Evolutionary conservation across 30 jellyfish, hydroid and myxozoan species (phyloP).

Genomic region (Cassiopea andromeda): DNA sequence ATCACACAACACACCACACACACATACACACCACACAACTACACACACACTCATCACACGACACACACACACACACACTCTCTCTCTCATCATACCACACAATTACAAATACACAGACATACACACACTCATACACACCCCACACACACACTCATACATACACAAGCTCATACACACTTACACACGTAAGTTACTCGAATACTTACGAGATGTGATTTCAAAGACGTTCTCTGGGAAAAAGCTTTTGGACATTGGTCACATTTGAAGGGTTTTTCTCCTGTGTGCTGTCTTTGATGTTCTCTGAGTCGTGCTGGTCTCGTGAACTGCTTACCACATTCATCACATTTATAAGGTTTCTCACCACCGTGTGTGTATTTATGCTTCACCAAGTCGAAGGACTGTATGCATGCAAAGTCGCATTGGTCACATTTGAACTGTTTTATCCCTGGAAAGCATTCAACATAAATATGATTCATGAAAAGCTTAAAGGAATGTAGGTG

Average conservation of each 20-base stretch:
- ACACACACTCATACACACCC: too few species aligned
- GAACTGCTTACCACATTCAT: conserved; percentile 84
- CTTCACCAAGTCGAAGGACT: conserved; percentile 94
- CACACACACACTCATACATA: too few species aligned
- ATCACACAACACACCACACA: too few species aligned
- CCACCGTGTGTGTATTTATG: conserved; percentile 98
- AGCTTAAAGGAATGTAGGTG: too few species aligned
- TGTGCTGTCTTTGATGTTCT: conserved; percentile 91
- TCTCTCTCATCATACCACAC: too few species aligned
- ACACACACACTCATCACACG: too few species aligned
- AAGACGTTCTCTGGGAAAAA: conserved; percentile 80
- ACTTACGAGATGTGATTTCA: conserved; percentile 88
- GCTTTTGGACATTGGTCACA: conserved; percentile 94
- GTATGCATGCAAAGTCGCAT: conserved; percentile 96
- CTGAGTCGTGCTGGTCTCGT: conserved; percentile 96
- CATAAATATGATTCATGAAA: too few species aligned
- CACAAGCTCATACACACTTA: too few species aligned
- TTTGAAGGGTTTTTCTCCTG: conserved; percentile 93
- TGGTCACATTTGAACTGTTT: conserved; percentile 96
- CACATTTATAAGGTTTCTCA: conserved; percentile 94
- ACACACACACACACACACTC: too few species aligned
- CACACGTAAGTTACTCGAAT: too few species aligned
- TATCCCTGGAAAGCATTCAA: conserved; percentile 54
- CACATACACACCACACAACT: too few species aligned
- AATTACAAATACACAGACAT: too few species aligned